Base-by-base conservation (phyloP, 2,797 vertebrate species). In the Semotilus atromaculatus region DNA sequence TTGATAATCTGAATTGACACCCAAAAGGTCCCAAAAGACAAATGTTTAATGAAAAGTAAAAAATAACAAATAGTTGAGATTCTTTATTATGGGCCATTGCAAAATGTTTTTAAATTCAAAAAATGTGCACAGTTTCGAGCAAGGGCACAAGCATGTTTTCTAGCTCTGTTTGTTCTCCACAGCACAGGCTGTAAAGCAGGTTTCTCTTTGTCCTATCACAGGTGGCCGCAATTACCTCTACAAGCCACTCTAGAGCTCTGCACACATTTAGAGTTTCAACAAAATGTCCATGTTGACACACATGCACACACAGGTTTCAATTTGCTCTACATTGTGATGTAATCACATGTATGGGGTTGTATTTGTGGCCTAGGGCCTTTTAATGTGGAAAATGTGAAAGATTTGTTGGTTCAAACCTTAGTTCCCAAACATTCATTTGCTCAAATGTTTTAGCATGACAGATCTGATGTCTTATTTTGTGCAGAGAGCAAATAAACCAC, bases 201-300 rank as follows among this genome's bases (percentile, higher is more conserved):
- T 64, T 72, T 81, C 23, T 38, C 80, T 85, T 81, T 82, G 76
- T 72, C 70, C 74, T 31, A 84, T 71, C 78, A 91, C 94, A 95
- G 93, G 93, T 94, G 94, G 94, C 88, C 91, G 88, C 93, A 93
- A 94, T 95, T 94, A 94, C 80, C 87, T 81, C 88, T 81, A 92
- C 91, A 89, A 93, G 92, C 90, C 92, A 90, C 88, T 73, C 90
- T 84, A 88, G 81, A 90, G 84, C 84, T 90, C 87, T 88, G 87
- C 87, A 88, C 77, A 85, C 80, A 89, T 89, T 90, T 88, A 88
- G 4, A 84, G 53, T 79, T 34, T n/a, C 13, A 88, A 91, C 91
- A 88, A 88, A 88, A 85, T 60, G 31, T 74, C 62, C 68, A 79
- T 73, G n/a, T 53, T 38, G 60, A 58, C 76, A 79, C 7, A 74